Percentiles rank a stretch among this genome's conserved stretches.
Conservation (phyloP, 2,888 invertebrate genomes). For the Machimus atricapillus region DNA sequence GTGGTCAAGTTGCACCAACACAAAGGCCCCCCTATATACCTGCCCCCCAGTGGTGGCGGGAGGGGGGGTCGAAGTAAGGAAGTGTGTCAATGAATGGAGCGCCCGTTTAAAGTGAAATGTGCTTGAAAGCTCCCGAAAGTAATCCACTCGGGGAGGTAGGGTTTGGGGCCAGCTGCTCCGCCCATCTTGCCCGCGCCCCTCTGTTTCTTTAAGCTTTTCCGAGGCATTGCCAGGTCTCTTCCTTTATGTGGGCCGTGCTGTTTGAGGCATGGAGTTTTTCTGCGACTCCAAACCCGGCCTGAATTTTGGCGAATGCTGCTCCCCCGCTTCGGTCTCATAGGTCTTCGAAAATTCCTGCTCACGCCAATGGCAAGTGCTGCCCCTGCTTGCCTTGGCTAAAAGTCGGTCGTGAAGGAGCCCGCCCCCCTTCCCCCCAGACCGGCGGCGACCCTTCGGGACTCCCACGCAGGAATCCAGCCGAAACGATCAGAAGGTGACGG, state of each 20-base stretch:
- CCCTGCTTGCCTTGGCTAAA: not conserved
- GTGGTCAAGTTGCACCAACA: not conserved
- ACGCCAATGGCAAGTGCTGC: not conserved
- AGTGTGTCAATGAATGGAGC: conserved; percentile 31
- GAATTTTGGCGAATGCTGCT: not conserved
- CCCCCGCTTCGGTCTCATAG: not conserved
- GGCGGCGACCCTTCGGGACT: not conserved
- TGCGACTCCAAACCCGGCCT: not conserved
- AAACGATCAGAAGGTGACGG: not conserved
- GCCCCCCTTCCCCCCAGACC: too few relatives aligned
- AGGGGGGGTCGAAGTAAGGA: not conserved
- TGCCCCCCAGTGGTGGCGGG: not conserved
- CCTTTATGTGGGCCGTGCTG: not conserved
- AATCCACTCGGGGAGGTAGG: not conserved
- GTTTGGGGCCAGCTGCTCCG: not conserved
- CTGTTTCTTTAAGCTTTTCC: not conserved
- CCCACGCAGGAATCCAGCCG: not conserved
- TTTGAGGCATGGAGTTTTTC: not conserved
- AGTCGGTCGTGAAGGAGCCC: not conserved
- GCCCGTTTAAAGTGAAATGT: conserved; percentile 2
- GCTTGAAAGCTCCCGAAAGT: not conserved
- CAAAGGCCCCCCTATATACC: not conserved
- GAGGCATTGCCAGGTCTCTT: not conserved
- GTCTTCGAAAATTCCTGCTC: not conserved
- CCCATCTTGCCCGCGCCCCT: not conserved